Evolutionary conservation across 2,797 vertebrate genomes (phyloP), one percentile per base, ranked within the genome.

Genomic region (Acipenser transmontanus): DNA sequence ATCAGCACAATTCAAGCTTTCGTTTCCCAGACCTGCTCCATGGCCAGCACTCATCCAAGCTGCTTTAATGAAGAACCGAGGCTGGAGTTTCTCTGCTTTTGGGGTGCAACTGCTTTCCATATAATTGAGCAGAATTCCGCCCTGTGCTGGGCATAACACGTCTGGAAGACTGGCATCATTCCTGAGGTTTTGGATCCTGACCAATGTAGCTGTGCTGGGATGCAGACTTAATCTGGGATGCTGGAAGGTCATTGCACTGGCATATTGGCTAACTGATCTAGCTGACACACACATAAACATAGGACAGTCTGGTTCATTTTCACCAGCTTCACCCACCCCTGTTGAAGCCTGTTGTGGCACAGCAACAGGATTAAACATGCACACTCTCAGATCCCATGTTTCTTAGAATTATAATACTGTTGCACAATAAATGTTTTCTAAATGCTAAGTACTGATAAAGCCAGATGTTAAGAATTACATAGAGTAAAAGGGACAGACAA

Each of bases 381-480:
- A 57, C 9, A 57, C 12, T 11, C 6, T 12, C 54, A 11, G 14
- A 57, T 57, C 14, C 54, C 6, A 57, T n/a, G 12, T 57, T 13
- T 57, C 11, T 57, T 8, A 34, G 4, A 34, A 34, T 34, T 52
- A 7, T 52, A 52, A 52, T 52, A 8, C 50, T 12, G 50, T 52
- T 52, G 50, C 5, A 8, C 50, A 52, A 1, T 12, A 52, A 34
- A 34, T 34, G 34, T 34, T 34, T 34, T 34, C 34, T 34, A 4
- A 34, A 34, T 57, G 6, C 54, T 57, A 57, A 57, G 54, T 11
- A n/a, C 54, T 12, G 54, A 47, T 61, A 47, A 34, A 20, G 60
- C 8, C 60, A 61, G 60, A 20, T 61, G 60, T 34, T 61, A 61
- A 61, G 8, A 61, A 61, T 61, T 61, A 34, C 17, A 61, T 47